Percentiles rank a stretch among this genome's conserved stretches.
phyloP scores from a whole-genome alignment of 92 coral and sea anemone genomes.

The Porites cylindrica region DNA sequence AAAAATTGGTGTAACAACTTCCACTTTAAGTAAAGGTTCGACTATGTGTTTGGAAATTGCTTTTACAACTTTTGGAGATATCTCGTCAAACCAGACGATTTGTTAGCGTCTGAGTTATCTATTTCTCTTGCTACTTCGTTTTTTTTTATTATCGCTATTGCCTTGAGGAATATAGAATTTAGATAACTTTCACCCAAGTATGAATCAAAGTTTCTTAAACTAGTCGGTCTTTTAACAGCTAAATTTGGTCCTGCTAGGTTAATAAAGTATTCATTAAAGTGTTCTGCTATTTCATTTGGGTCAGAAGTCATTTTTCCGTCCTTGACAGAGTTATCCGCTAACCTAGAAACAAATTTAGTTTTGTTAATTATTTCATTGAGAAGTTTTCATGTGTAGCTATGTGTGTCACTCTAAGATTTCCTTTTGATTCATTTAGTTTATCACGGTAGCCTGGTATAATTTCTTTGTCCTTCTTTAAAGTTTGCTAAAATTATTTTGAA shows the following conservation, averaged over 20 bases:
- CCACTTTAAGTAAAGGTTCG: conserved; percentile 35
- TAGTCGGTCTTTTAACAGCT: conserved; percentile 26
- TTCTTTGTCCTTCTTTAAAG: too few species aligned
- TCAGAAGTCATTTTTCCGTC: too few species aligned
- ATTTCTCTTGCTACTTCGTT: conserved; percentile 36
- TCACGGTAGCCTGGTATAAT: too few species aligned
- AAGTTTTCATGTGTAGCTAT: too few species aligned
- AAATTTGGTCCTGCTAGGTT: conserved; percentile 31
- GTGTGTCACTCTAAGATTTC: too few species aligned
- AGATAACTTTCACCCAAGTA: conserved; percentile 31
- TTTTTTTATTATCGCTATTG: conserved; percentile 9
- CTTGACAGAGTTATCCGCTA: too few species aligned
- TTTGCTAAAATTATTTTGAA: too few species aligned
- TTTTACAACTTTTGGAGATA: not conserved
- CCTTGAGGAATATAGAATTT: conserved; percentile 20
- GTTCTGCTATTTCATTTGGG: not conserved
- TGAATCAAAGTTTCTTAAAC: not conserved
- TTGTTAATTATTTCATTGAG: too few species aligned
- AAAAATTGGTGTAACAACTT: conserved; percentile 49
- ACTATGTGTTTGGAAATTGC: conserved; percentile 15
- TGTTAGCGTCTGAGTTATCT: conserved; percentile 19
- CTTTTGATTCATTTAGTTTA: too few species aligned
- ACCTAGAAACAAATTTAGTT: too few species aligned
- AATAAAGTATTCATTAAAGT: conserved; percentile 18
- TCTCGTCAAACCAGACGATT: conserved; percentile 40